phyloP scores from a whole-genome alignment of 2,113 vertebrate genomes.

The Nothobranchius furzeri region DNA sequence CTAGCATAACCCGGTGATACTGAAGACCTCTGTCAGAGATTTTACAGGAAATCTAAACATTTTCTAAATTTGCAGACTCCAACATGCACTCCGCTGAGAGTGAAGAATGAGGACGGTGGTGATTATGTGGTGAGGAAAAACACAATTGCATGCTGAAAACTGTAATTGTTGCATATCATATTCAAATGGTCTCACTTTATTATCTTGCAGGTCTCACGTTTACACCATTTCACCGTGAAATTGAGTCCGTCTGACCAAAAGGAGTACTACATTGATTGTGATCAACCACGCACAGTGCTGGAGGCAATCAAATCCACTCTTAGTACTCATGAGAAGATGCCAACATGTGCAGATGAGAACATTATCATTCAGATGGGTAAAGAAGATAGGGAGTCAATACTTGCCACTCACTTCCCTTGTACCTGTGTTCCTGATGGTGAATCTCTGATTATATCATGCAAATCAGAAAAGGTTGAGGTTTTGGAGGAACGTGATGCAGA shows the following conservation, averaged over 20 bases:
- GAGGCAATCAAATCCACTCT: neutral
- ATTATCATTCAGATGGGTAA: conserved; percentile 13
- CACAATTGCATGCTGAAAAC: too few species aligned
- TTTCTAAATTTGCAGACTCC: neutral
- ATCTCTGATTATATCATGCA: neutral
- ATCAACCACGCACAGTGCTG: conserved; percentile 15
- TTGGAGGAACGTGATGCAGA: rapidly evolving
- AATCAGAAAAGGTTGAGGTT: neutral
- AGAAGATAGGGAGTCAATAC: rapidly evolving
- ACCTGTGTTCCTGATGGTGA: rapidly evolving
- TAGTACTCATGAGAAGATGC: rapidly evolving
- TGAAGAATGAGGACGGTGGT: neutral
- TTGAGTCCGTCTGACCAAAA: rapidly evolving
- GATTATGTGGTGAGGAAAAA: neutral
- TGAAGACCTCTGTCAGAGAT: neutral
- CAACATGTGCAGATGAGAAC: neutral
- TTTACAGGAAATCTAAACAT: neutral
- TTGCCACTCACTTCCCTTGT: conserved; percentile 53
- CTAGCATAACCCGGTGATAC: too few species aligned
- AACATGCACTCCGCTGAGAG: neutral
- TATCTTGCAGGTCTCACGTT: neutral
- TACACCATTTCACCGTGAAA: rapidly evolving
- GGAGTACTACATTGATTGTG: rapidly evolving
- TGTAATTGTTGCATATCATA: too few species aligned
- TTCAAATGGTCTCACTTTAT: neutral